Evolutionary conservation across 2,888 invertebrate genomes (phyloP), one percentile per base, ranked within the genome.

Genomic region (Synergus laeviventris): DNA sequence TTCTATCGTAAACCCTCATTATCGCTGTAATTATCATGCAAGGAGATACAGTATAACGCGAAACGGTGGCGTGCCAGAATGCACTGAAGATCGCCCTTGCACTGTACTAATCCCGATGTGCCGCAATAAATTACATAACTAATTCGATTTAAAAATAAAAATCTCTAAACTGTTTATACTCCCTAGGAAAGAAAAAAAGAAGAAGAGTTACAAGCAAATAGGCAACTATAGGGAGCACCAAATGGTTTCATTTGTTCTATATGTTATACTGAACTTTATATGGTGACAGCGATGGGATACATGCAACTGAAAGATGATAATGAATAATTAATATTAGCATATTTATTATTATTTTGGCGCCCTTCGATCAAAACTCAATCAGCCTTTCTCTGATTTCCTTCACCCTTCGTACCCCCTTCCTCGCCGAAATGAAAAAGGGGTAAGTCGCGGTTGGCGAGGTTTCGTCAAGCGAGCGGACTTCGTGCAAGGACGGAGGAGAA

Each of bases 21-120:
- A 89, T 88, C 88, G 86, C 84, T 87, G 87, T 87, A 89, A 89
- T 90, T 89, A 89, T 90, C 88, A 89, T 86, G 89, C 89, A 87
- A 89, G 87, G 86, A 86, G 85, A 78, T 80, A 79, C 73, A 79
- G 79, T 86, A 87, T 86, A 87, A 88, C 86, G 84, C 83, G 85
- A 85, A 85, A 84, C 87, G 87, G 84, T 88, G 86, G 89, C 89
- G 89, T 89, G 89, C 86, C 87, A 87, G 87, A 87, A 87, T 88
- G 89, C 89, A 89, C 86, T 89, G 89, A 89, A 88, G 87, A 89
- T 88, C 87, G 87, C 86, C 86, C 85, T 87, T 86, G 85, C 85
- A 85, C 85, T 82, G 84, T 84, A 84, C 85, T 86, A 85, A 87
- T 87, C 85, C 84, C 83, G 84, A 83, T 87, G 88, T 87, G 84